Evolutionary conservation across 2,113 vertebrate species (phyloP).

Genomic region (Pachycephala philippinensis): DNA sequence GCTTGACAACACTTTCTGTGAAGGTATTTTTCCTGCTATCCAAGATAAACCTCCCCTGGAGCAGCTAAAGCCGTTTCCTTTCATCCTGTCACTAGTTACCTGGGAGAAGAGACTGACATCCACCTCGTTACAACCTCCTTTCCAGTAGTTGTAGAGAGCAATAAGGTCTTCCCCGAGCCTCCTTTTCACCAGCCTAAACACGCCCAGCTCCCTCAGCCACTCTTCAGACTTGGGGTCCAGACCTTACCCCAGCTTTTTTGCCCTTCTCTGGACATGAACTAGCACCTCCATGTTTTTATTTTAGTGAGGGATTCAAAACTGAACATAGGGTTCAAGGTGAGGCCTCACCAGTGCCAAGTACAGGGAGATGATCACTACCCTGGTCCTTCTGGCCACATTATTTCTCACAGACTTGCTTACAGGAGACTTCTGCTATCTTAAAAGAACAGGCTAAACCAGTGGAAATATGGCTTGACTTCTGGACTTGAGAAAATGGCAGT

Average conservation of each 20-base stretch:
- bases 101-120: not conserved
- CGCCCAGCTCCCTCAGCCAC: fast-evolving
- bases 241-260: fast-evolving
- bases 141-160: not conserved
- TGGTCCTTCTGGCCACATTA: not conserved
- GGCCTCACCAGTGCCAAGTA: not conserved
- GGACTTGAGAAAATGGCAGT: not conserved
- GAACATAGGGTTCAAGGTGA: not conserved
- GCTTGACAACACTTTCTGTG: not conserved
- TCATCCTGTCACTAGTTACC: not conserved
- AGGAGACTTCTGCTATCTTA: not conserved
- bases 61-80: not conserved
- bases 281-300: not conserved
- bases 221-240: not conserved
- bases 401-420: not conserved
- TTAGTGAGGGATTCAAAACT: not conserved
- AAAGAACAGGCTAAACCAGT: not conserved
- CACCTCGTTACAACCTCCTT: not conserved
- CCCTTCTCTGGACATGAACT: not conserved
- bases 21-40: not conserved
- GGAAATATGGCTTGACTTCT: not conserved
- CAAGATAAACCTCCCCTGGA: not conserved
- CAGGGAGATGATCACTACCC: no score
- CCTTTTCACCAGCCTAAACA: not conserved
- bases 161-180: not conserved